These are phyloP conservation scores for Reinhardtius hippoglossoides DNA, from an alignment of 2,113 vertebrate species.

Conservation along the genomic window DNA sequence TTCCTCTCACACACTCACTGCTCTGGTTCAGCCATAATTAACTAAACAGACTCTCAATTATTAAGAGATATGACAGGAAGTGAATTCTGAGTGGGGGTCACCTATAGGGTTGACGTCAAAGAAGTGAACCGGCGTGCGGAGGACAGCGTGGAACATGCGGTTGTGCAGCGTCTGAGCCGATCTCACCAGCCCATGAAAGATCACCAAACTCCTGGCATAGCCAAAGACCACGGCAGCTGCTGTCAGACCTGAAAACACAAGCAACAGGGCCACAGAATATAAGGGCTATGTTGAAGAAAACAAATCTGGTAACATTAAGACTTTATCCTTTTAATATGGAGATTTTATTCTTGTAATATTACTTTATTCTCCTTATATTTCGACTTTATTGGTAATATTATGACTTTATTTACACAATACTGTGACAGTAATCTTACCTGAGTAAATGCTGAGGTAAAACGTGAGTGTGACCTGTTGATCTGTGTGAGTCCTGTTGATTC, in stretches of 20 bases:
- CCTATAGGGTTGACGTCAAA: slow-evolving; percentile 96
- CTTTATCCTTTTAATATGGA: too few species aligned
- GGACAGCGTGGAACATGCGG: slow-evolving; percentile 90
- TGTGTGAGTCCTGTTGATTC: slow-evolving; percentile 37
- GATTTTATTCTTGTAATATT: too few species aligned
- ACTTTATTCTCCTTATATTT: too few species aligned
- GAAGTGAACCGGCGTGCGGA: slow-evolving; percentile 89
- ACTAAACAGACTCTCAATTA: too few species aligned
- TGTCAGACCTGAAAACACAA: slow-evolving; percentile 85
- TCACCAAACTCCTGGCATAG: slow-evolving; percentile 83
- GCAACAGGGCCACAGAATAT: neutral
- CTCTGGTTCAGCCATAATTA: neutral
- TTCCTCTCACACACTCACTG: neutral
- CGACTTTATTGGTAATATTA: too few species aligned
- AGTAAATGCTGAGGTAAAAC: slow-evolving; percentile 89
- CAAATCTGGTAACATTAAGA: too few species aligned
- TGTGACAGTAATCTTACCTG: slow-evolving; percentile 78
- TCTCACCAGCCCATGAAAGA: slow-evolving; percentile 88
- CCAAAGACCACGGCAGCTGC: slow-evolving; percentile 86
- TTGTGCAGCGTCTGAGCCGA: slow-evolving; percentile 88
- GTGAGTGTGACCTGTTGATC: slow-evolving; percentile 68
- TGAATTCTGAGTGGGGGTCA: slow-evolving; percentile 46
- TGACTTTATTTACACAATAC: too few species aligned
- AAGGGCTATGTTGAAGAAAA: too few species aligned
- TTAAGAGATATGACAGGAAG: neutral